Base-by-base conservation (phyloP, 2,888 invertebrate species). In the Cenopis cana region DNA sequence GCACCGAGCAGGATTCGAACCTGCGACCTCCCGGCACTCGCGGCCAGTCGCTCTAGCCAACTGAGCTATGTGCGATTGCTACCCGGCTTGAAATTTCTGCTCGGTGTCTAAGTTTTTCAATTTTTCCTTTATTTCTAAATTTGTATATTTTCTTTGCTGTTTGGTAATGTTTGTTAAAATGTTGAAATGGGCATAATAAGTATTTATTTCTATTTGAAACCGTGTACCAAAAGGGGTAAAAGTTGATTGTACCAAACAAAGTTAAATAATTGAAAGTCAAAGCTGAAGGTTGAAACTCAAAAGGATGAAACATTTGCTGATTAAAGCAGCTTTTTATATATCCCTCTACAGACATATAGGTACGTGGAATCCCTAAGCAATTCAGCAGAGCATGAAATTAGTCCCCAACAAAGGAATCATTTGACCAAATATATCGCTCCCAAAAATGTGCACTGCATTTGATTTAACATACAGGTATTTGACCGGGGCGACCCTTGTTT, bases 401-500 rank as follows among this genome's bases (percentile, higher is more conserved):
- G 82, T 70, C 64, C 73, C 76, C 76, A 86, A 90, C 86, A 89
- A 87, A 87, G 86, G 77, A 82, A 77, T 81, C 81, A 81, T 86
- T 85, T 81, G 79, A 80, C 78, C 80, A 80, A 84, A 84, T 84
- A 86, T 89, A 90, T 88, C 77, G 83, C 81, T 78, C 78, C 80
- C 79, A 78, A 85, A 62, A 82, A 71, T 67, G 71, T 79, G 81
- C 82, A 85, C 84, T 82, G 82, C 76, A 82, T 85, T 85, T 89
- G 86, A 89, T 89, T 90, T 88, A 84, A 86, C 88, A 84, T 81
- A 79, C 88, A 91, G 90, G 90, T 90, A 89, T 88, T 90, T 90
- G 90, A 89, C 90, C 90, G 89, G 84, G 78, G 83, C 81, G 79
- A 80, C 78, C 76, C 81, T 83, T 78, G 81, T 66, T 66, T 46